Base-by-base conservation (phyloP, 2,113 vertebrate genomes). In the Tachuris rubrigastra region DNA sequence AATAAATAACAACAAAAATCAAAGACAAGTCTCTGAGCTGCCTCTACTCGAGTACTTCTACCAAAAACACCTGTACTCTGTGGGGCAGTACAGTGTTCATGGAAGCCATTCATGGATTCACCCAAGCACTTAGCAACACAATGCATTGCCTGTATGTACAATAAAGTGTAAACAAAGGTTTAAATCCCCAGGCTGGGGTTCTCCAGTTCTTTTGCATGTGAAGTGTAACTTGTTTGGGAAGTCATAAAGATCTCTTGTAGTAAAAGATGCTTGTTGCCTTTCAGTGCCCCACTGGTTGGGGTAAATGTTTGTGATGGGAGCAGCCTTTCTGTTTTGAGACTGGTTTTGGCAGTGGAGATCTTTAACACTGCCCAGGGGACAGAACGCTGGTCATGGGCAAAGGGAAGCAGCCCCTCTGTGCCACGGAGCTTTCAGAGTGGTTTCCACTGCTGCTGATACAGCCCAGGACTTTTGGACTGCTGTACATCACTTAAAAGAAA, bases 241-340 rank as follows among this genome's bases (percentile, higher is more conserved):
- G 39, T 25, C 52, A 41, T 4, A 18, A 59, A 71, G 50, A 71
- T n/a, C 35, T 59, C 59, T 8, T 47, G 19, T 20, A 65, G n/a
- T 12, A 65, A 12, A 80, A 85, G 25, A 37, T 21, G 42, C 6
- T 37, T 25, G 23, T 23, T 42, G 44, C 42, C 55, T 63, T 63
- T 37, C 37, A 28, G 35, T 33, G 52, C 46, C 58, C 33, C 14
- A 16, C 3, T 47, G 37, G 19, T 47, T 0, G 0, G 2, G 4
- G 12, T 33, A 68, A 78, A 47, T 8, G 8, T 10, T 82, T 66
- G 17, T 67, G 58, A 56, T 5, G 4, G n/a, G 15, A 53, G 14
- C 5, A 86, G 44, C 12, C 27, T 74, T 63, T 37, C 55, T 74
- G 49, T 28, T 53, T 65, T 22, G 56, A 63, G 33, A 42, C 13